Base-by-base conservation (phyloP, 2,888 invertebrate genomes). In the Drosophila monieri region DNA sequence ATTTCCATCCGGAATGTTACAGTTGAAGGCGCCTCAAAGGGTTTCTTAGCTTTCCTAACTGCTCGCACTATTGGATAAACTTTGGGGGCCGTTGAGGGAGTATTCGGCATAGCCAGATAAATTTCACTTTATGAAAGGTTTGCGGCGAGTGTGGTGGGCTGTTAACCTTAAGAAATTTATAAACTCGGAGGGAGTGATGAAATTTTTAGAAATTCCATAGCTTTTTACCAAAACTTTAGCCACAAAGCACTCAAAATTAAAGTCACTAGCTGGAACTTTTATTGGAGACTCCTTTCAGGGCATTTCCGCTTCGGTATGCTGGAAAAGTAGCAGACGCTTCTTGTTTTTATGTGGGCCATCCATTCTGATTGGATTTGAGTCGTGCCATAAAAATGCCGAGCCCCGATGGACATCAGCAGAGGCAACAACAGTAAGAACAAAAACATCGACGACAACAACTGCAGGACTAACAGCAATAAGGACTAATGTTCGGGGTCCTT, bases 311-410 rank as follows among this genome's bases (percentile, higher is more conserved):
- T 66, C 67, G 55, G 10, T 37, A 18, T 10, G 9, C 5, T 35
- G 10, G 27, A 18, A 68, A 70, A 64, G 27, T 10, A 3, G 35
- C 9, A 39, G 15, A 27, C 25, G 37, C 27, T 37, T 55, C 55
- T 85, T 80, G 77, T 87, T 80, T 80, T 84, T 77, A 87, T 87
- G 78, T 44, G 68, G 56, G 53, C 68, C 62, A 62, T 62, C 43
- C 62, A 62, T 62, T 62, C 49, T 66, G 69, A 67, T 66, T 66
- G 69, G 68, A 69, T 75, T 69, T 69, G 57, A 68, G 69, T 39
- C 52, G 30, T 14, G 30, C 52, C 46, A 84, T 74, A 74, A 80
- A 81, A 88, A 73, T 58, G 32, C 64, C 59, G 71, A 52, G 47
- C 37, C 44, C 43, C 52, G 30, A 49, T 59, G 54, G 27, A 52